Base-by-base conservation (phyloP, 2,797 vertebrate species). In the Rhabdophis nuchalis region DNA sequence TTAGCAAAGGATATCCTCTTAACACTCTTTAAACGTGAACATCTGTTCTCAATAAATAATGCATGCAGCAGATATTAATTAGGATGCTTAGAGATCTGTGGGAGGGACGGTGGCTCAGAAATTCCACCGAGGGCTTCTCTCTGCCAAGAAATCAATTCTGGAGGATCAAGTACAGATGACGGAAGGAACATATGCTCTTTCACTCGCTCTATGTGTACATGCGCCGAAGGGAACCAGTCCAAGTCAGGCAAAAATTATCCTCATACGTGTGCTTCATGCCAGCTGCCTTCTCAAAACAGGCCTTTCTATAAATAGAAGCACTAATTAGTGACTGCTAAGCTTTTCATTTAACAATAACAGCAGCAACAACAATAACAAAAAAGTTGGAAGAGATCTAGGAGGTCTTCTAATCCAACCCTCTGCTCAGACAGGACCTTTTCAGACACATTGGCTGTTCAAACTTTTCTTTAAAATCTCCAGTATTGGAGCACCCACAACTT, bases 41-140 rank as follows among this genome's bases (percentile, higher is more conserved):
- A 97, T 95, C 95, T 97, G 97, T 92, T 96, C 57, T 93, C 46
- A 91, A 94, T 97, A 96, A 97, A 96, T 97, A 96, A 97, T 96
- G 95, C 94, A 96, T 12, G 12, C 2, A 0, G 85, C 91, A 91
- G 96, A 91, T 96, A 95, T 96, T 95, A 96, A 97, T 57, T 94
- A 96, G 94, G 89, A 96, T 94, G 89, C 91, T 41, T 36, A 92
- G 93, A 93, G 11, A 91, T 91, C 3, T 9, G 60, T 14, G 91
- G 94, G 88, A 90, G 57, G 88, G 91, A 41, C 27, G 52, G 93
- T 85, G 86, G 93, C 93, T 93, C 41, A 0, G 94, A 58, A 92
- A 54, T 88, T 92, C 91, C 0, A 2, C 5, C 0, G 72, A 85
- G 94, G 9, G 0, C 0, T 0, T 87, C 20, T 90, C 89, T 91